phyloP scores from a whole-genome alignment of 2,113 vertebrate genomes.

The Scopus umbretta region DNA sequence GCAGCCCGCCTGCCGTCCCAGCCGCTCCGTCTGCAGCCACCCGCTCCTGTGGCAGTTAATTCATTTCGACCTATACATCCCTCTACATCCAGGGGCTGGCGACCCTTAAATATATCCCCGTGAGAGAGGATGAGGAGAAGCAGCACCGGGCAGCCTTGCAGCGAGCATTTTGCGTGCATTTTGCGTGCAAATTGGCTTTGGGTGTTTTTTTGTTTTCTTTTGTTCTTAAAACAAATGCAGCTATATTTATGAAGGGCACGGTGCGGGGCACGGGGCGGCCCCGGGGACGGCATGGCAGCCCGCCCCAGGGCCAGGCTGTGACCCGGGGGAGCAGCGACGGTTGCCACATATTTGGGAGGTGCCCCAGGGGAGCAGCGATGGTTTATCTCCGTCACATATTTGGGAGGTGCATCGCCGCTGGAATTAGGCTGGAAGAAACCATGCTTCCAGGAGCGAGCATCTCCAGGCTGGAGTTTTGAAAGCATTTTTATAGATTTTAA shows the following conservation, averaged over 20 bases:
- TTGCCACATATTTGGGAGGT: neutral
- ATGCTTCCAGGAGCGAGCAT: neutral
- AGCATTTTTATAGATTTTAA: neutral
- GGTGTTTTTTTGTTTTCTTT: too few relatives aligned
- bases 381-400: neutral
- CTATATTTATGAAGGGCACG: neutral
- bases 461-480: neutral
- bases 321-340: neutral
- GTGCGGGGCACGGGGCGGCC: neutral
- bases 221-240: neutral
- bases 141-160: neutral
- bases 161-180: neutral
- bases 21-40: neutral
- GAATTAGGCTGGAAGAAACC: conserved; percentile 42
- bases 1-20: too few relatives aligned
- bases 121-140: neutral
- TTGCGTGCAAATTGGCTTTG: neutral
- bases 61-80: too few relatives aligned
- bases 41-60: neutral
- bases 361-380: neutral
- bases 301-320: neutral
- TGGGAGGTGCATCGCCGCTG: neutral
- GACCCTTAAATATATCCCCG: neutral
- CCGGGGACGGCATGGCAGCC: neutral
- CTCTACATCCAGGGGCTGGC: fast-evolving